phyloP scores from a whole-genome alignment of 2,113 vertebrate genomes.

The Takifugu flavidus region DNA sequence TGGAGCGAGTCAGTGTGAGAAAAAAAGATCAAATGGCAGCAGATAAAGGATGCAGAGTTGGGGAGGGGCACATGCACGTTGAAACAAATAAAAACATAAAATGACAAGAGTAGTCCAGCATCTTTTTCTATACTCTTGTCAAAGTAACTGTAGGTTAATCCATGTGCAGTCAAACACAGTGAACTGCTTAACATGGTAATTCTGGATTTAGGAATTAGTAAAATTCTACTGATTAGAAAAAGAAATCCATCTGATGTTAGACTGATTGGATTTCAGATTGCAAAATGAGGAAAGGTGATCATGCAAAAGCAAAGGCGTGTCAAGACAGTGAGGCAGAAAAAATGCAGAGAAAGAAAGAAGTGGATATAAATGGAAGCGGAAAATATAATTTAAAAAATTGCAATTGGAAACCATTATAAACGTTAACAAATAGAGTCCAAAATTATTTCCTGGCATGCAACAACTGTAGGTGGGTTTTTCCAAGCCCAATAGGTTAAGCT shows the following conservation, averaged over 20 bases:
- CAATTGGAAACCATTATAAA: neutral
- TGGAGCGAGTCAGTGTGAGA: constrained; percentile 93
- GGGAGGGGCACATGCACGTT: constrained; percentile 71
- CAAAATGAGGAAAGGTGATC: constrained; percentile 29
- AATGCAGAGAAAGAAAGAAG: constrained; percentile 9
- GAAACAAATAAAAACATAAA: constrained; percentile 45
- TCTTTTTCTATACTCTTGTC: constrained; percentile 8
- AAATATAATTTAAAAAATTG: constrained; percentile 3
- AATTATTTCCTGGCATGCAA: too few species aligned
- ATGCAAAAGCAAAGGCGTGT: constrained; percentile 16
- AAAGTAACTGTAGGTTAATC: constrained; percentile 3
- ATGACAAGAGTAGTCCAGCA: constrained; percentile 24
- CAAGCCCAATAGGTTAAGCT: too few species aligned
- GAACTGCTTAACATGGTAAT: constrained; percentile 30
- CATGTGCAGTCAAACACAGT: constrained; percentile 17
- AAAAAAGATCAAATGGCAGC: constrained; percentile 80
- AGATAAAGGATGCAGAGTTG: constrained; percentile 73
- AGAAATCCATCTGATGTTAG: neutral
- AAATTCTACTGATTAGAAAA: constrained; percentile 5
- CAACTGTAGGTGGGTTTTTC: too few species aligned
- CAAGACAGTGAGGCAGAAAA: constrained; percentile 29
- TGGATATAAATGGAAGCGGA: constrained; percentile 12
- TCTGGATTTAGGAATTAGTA: neutral
- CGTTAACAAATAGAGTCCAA: neutral
- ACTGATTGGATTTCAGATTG: neutral